Conservation (phyloP, 2,888 invertebrate species). For the Diploptera punctata region DNA sequence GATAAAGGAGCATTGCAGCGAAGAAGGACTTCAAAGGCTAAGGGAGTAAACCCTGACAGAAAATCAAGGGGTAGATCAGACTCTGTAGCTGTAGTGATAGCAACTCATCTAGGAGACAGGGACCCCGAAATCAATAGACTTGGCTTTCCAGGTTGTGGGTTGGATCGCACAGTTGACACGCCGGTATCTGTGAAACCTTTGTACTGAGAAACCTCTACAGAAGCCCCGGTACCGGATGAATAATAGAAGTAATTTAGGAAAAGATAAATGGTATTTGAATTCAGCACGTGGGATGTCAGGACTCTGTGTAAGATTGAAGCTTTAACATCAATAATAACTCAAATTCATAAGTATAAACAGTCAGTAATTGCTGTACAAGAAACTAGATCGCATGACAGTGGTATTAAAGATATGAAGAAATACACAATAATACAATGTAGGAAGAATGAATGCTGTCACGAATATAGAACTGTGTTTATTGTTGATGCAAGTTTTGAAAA, state of each 20-base stretch:
- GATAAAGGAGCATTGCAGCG: too few species aligned
- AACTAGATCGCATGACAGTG: not conserved
- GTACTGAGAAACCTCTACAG: too few species aligned
- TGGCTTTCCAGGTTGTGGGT: not conserved
- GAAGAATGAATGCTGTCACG: not conserved
- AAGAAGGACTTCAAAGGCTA: too few species aligned
- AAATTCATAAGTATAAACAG: not conserved
- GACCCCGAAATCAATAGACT: too few species aligned
- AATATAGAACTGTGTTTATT: not conserved
- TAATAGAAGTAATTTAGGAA: not conserved
- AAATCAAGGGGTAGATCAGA: too few species aligned
- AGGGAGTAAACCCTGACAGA: too few species aligned
- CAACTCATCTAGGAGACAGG: too few species aligned
- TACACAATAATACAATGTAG: not conserved
- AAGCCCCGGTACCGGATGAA: not conserved
- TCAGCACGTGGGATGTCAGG: too few species aligned
- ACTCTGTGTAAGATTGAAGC: not conserved
- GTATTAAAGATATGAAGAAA: not conserved
- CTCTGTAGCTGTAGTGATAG: too few species aligned
- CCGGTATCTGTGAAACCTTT: too few species aligned
- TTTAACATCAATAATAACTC: not conserved
- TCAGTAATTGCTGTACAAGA: not conserved
- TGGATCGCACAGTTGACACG: not conserved
- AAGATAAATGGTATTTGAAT: not conserved
- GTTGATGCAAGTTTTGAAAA: not conserved